Evolutionary conservation across 2,888 invertebrate genomes (phyloP).

Genomic region (Cryptocephalus moraei): DNA sequence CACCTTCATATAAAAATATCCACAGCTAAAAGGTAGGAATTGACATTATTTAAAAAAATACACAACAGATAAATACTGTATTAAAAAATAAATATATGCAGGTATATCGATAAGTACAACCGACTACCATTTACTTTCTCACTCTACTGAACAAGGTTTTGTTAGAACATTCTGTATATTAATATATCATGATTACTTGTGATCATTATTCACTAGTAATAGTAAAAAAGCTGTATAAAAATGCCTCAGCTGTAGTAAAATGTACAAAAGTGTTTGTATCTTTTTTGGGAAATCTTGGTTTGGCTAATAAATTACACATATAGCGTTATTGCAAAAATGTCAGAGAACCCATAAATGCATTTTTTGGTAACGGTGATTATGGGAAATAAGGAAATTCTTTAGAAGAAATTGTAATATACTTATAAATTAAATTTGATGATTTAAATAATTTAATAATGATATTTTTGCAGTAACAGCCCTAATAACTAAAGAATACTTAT

Average conservation of each 20-base stretch:
- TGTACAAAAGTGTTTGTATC: conserved; percentile 4
- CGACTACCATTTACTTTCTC: not conserved
- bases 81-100: not conserved
- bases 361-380: too few relatives aligned
- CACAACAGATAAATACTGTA: not conserved
- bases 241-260: conserved; percentile 3
- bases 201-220: conserved; percentile 1
- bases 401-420: too few relatives aligned
- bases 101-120: too few relatives aligned
- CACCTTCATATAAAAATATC: not conserved
- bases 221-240: conserved; percentile 6
- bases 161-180: not conserved
- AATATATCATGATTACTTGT: not conserved
- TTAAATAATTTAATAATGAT: too few relatives aligned
- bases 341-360: too few relatives aligned
- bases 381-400: too few relatives aligned
- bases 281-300: conserved; percentile 1
- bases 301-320: not conserved
- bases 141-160: not conserved
- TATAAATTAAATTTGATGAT: too few relatives aligned
- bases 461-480: too few relatives aligned
- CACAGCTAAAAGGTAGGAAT: not conserved
- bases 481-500: too few relatives aligned
- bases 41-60: not conserved
- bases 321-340: not conserved